Evolutionary conservation across 2,113 vertebrate species (phyloP), one percentile per base, ranked within the genome.

Genomic region (Gorsachius goisagi): DNA sequence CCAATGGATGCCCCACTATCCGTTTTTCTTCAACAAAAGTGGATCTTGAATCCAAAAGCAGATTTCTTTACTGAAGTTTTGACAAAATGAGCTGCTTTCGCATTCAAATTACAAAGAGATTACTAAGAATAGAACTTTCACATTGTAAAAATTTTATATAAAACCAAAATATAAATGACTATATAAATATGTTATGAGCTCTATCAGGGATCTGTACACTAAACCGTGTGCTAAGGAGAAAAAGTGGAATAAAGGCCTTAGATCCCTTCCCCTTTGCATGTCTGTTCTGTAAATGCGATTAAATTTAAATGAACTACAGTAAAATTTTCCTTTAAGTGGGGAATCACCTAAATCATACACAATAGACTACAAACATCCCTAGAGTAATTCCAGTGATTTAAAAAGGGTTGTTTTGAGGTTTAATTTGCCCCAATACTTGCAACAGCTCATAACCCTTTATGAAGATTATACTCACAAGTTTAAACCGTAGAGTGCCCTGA

Each of bases 371-470:
- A 62, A 44, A 9, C 11, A 69, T 69, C 37, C 55, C 23, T 47
- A 22, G 63, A 53, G 37, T 88, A 82, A 88, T 82, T 85, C 50
- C 35, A 85, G 22, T 73, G 27, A 62, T 88, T 94, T 84, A 6
- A 21, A 71, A 89, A 37, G 9, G 7, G 15, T 62, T 92, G 24
- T 91, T 91, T 91, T 73, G 79, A 74, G 32, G 9, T 83, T 93
- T 94, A 93, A 85, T 90, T 94, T 93, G 4, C 19, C 26, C 20
- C 32, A 88, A 58, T 39, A 67, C 20, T 37, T 56, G 58, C 58
- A 88, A 85, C 71, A 93, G 50, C 77, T 90, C 88, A 95, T 91
- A 93, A 88, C 22, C 8, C 27, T 94, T 95, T 83, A 83, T 77
- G 78, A 90, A 83, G 45, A 91, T 93, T 89, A 79, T 82, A 58